Base-by-base conservation (phyloP, 2,113 vertebrate species). In the Xerus inauris region DNA sequence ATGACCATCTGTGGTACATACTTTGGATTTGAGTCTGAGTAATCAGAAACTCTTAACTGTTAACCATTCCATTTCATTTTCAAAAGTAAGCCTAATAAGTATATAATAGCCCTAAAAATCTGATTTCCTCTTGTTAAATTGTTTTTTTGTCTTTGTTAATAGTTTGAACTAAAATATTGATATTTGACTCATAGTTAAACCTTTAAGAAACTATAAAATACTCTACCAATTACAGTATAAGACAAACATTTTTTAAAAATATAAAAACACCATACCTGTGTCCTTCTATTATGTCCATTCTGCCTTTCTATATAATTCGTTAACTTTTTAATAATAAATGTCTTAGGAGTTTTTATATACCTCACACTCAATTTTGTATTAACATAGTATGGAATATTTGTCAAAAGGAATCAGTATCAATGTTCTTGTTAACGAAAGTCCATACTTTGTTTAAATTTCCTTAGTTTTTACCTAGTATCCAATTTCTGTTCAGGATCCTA, bases 81-180 rank as follows among this genome's bases (percentile, higher is more conserved):
- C 1, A 89, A 54, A 92, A 87, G 42, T 30, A 59, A 67, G 73
- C 24, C 64, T 73, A 64, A 12, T 64, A 82, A n/a, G n/a, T n/a
- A 54, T 22, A 11, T 59, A 49, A 75, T 26, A 81, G 28, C 13
- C 16, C 47, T 85, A 54, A 71, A 77, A 30, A 16, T 75, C 72
- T 62, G 45, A 75, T 57, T 40, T 67, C 84, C 14, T 96, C 30
- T 81, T 45, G 16, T 90, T 76, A 75, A 71, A 57, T 75, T 85
- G 64, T 42, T 8, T 10, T 79, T 73, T 54, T 79, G 0, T 77
- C 11, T 67, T 96, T 71, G 17, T n/a, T 24, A n/a, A 6, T 73
- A 96, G 35, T 92, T 80, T 92, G 47, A 75, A 94, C 35, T 49
- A 73, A 75, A 42, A 54, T 87, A 54, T 49, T 26, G 28, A 45